Base-by-base conservation (phyloP, 2,113 vertebrate genomes). In the Terrapene triunguis region DNA sequence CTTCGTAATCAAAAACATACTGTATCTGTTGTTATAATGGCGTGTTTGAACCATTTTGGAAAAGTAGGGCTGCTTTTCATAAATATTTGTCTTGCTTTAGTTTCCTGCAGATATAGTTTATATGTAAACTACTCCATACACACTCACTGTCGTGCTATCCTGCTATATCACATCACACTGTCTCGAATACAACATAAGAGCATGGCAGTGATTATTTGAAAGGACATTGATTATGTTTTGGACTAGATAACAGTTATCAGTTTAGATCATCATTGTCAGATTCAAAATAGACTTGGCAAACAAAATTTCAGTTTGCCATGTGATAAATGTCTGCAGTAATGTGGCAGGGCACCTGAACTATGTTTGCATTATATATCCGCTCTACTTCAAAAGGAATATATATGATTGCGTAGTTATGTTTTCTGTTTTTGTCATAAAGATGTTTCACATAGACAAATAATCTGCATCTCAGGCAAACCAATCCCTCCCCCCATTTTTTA, bases 221-320 rank as follows among this genome's bases (percentile, higher is more conserved):
- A 98, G 97, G 98, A 88, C 16, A 55, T 96, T 89, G 87, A 55
- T 95, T 97, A 96, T 97, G 89, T 94, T 98, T 97, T 87, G 96
- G 95, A 95, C 90, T 92, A 92, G 97, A 97, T 98, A 96, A 81
- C 95, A 88, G 65, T 96, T 98, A 98, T 98, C 97, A 89, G 92
- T 92, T 80, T 92, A 94, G 96, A 97, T 97, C 96, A 98, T 96
- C 98, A 94, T 93, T 94, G 74, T 95, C 93, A 94, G 96, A 96
- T 94, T 91, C 94, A 97, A 96, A 98, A 98, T 96, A 97, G 98
- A 95, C 87, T 92, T 96, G 55, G 97, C 95, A 95, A 94, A 97
- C 93, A 96, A 95, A 88, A 86, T 95, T 95, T 91, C 95, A 94
- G 90, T 97, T 94, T 96, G 94, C 94, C 96, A 80, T 87, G 83